A percentile compares a stretch with the other conserved stretches of the same genome.
Conservation (phyloP, 1,140 invertebrate species). For the Drosophila sp. region DNA sequence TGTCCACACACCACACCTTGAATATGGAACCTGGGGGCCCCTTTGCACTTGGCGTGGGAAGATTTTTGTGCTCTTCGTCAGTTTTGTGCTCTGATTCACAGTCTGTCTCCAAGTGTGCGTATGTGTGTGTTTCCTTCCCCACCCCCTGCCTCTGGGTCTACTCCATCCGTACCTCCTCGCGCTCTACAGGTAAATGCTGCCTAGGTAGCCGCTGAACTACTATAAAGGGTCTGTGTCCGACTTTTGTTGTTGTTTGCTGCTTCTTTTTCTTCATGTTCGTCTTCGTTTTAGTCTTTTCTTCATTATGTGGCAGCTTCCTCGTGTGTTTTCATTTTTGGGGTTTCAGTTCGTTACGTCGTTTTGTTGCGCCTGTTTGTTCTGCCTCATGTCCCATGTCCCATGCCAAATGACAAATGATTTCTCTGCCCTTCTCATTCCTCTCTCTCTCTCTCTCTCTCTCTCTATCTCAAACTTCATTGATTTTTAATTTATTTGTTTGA, state of each 20-base stretch:
- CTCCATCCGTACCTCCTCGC: not conserved
- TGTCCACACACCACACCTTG: slow-evolving; percentile 71
- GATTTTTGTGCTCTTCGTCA: slow-evolving; percentile 72
- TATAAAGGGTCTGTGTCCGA: slow-evolving; percentile 54
- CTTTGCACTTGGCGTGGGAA: slow-evolving; percentile 82
- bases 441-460: not conserved
- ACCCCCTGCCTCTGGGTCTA: not conserved
- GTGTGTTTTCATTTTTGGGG: slow-evolving; percentile 40
- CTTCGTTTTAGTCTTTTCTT: too few species aligned
- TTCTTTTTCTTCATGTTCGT: slow-evolving; percentile 18
- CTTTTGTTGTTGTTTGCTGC: slow-evolving; percentile 39
- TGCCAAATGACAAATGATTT: slow-evolving; percentile 78
- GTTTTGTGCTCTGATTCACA: slow-evolving; percentile 78
- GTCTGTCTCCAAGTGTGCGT: slow-evolving; percentile 31
- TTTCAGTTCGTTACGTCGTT: slow-evolving; percentile 77
- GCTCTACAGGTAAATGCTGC: slow-evolving; percentile 49
- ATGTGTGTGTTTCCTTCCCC: slow-evolving; percentile 18
- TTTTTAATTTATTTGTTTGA: slow-evolving; percentile 82
- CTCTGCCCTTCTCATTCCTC: slow-evolving; percentile 32
- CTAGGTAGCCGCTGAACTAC: slow-evolving; percentile 65
- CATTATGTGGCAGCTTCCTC: slow-evolving; percentile 36
- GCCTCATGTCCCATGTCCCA: slow-evolving; percentile 30
- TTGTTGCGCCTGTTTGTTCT: slow-evolving; percentile 55
- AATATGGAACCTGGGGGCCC: slow-evolving; percentile 66
- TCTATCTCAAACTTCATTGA: slow-evolving; percentile 57